Percentiles rank a stretch among this genome's conserved stretches.
Conservation (phyloP, 2,888 invertebrate genomes). For the Drosophila mercatorum region DNA sequence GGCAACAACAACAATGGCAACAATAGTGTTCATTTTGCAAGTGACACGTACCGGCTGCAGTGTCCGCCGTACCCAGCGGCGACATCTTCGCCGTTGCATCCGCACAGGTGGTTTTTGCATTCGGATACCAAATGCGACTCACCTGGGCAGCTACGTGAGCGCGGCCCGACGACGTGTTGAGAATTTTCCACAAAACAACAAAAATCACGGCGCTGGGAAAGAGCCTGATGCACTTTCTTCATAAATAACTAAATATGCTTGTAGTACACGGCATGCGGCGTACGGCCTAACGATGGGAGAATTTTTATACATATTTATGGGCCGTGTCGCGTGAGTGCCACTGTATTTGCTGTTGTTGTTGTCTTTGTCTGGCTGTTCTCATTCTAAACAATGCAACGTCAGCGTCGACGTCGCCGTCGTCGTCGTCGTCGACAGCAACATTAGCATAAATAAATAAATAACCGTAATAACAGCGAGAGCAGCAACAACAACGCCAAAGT, state of each 20-base stretch:
- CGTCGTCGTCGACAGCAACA: constrained; percentile 51
- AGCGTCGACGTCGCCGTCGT: constrained; percentile 38
- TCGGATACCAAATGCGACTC: constrained; percentile 20
- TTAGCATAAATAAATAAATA: constrained; percentile 78
- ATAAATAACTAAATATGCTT: constrained; percentile 35
- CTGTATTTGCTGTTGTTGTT: constrained; percentile 44
- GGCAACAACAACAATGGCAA: too few relatives aligned
- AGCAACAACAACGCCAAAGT: constrained; percentile 43
- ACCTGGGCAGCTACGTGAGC: constrained; percentile 38
- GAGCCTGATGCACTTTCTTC: constrained; percentile 57
- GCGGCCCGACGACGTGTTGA: constrained; percentile 60
- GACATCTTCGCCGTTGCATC: constrained; percentile 38
- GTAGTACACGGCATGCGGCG: constrained; percentile 15
- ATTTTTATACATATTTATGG: constrained; percentile 61
- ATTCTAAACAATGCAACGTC: constrained; percentile 74
- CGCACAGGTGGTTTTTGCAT: constrained; percentile 48
- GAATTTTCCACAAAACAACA: constrained; percentile 56
- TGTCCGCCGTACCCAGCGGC: constrained; percentile 41
- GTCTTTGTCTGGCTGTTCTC: constrained; percentile 60
- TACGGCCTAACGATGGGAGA: constrained; percentile 65
- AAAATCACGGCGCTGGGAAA: constrained; percentile 55
- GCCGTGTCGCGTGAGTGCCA: constrained; percentile 69
- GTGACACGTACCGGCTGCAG: constrained; percentile 39
- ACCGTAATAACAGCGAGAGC: constrained; percentile 62
- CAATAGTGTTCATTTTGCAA: constrained; percentile 33